Evolutionary conservation across 2,113 vertebrate species (phyloP), one percentile per base, ranked within the genome.

Genomic region (Leptobrachium ailaonicum): DNA sequence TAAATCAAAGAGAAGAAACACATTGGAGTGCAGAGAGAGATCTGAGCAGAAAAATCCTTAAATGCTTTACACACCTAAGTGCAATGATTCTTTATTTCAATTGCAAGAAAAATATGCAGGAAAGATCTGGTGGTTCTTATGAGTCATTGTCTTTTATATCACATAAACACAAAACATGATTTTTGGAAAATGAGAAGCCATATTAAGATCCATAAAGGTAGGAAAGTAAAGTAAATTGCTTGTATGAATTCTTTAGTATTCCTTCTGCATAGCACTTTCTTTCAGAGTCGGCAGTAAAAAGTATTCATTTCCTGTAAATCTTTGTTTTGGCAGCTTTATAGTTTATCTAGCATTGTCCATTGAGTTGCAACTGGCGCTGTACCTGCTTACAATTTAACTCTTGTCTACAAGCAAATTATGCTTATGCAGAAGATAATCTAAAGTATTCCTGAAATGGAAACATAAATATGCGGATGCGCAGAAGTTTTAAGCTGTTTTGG

Each of bases 311-410:
- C 50, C 41, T 75, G 72, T 81, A 81, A 81, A 81, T 75, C 64
- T 69, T 81, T 68, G 14, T 75, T 47, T 63, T 63, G 66, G 43
- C 72, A 81, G 45, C 2, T 81, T 80, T 81, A 81, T 81, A 14
- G 41, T 45, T 73, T 69, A 75, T 88, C 86, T 83, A 86, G 81
- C 83, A 41, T 83, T 84, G 84, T 84, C 82, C 68, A 79, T 79
- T 87, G 83, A 82, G 81, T 82, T 85, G 81, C 87, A 84, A 87
- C 83, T 80, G 82, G 83, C 73, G 83, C 82, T 87, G 82, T 77
- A 81, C 82, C 80, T 85, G 79, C 84, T 86, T 87, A 80, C 20
- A 44, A 80, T 47, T 81, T 75, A 81, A 75, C 71, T 60, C 71
- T 81, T 81, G 43, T 41, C 14, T 74, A 79, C 41, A 45, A 14